Evolutionary conservation across 2,113 vertebrate genomes (phyloP), one percentile per base, ranked within the genome.

Genomic region (Argyrosomus japonicus): DNA sequence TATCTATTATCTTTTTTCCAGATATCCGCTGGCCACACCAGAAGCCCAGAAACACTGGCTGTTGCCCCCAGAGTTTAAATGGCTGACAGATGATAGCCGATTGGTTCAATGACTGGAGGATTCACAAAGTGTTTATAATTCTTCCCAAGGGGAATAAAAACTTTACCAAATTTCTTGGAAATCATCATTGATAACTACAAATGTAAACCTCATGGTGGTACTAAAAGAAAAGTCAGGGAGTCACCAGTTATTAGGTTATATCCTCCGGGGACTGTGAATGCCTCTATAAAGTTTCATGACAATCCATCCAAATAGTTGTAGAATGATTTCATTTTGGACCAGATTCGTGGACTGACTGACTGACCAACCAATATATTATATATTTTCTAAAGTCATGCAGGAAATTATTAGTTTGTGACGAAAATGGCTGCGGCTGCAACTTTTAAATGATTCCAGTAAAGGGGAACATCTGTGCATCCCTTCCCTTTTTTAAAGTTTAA

Each of bases 391-490:
- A 58, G 68, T 25, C 43, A 27, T 45, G 13, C 12, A 75, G 23
- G 10, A 65, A 58, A 79, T 53, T 13, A 68, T 27, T 54, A 5
- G 15, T 68, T 69, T 47, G 48, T 14, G 23, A 56, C 23, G 25
- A 61, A 71, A 81, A 27, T 21, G 15, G 9, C 15, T 25, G 4
- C 6, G 3, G 65, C 23, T 63, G 36, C 48, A 56, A 61, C 56
- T 15, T 25, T 9, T 12, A 10, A 51, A 54, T 82, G 43, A 70
- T n/a, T 73, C 68, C 1, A n/a, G 14, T 47, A 43, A 29, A 72
- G 19, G 62, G 32, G 19, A 23, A 45, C 72, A 77, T 65, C 63
- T 70, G 76, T 69, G 82, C 25, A 4, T 25, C 9, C 29, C 4
- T 0, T 27, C 53, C 6, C 11, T 23, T 53, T 36, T 19, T 15